Evolutionary conservation across 2,113 vertebrate genomes (phyloP), one percentile per base, ranked within the genome.

Genomic region (Nicator chloris): DNA sequence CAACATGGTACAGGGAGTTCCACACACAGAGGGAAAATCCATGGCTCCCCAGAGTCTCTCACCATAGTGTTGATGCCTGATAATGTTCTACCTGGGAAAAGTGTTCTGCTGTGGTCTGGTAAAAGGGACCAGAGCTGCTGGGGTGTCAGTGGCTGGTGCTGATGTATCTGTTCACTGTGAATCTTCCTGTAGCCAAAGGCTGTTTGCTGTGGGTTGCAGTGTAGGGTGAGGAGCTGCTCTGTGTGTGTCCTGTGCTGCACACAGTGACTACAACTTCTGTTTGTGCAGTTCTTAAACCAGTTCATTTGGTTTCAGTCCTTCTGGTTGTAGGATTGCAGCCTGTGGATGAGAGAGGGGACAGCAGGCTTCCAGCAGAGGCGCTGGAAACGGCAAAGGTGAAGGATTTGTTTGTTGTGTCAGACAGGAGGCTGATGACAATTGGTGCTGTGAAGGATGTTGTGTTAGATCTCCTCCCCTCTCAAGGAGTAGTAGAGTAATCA

Each of bases 1-100:
- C 23, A 44, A 0, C 13, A 0, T 16, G 37, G 27, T 28, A 31
- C 49, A 3, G 10, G 35, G 33, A 24, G 16, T 4, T 79, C 6
- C 28, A 63, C 30, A 27, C 3, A 7, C 49, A n/a, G 8, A 68
- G 20, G 42, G 35, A 61, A 24, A 70, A 24, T 61, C 54, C 4
- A 0, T 19, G 30, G 28, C 37, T 60, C 3, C 37, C 24, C 11
- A 2, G 3, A 35, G 16, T 40, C 21, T 57, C 35, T 68, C 37
- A 33, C 27, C 1, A 0, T 72, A 15, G 49, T 1, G 1, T 5
- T 35, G 31, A 15, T 75, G 39, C 40, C 35, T 81, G 54, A 28
- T 80, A 40, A 56, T 37, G 79, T 40, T 24, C 27, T 56, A 2
- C 49, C 23, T 26, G 37, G 64, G 12, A 45, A 5, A 27, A 64